phyloP scores from a whole-genome alignment of 2,797 vertebrate species.

The Hydrocynus forskahlii region DNA sequence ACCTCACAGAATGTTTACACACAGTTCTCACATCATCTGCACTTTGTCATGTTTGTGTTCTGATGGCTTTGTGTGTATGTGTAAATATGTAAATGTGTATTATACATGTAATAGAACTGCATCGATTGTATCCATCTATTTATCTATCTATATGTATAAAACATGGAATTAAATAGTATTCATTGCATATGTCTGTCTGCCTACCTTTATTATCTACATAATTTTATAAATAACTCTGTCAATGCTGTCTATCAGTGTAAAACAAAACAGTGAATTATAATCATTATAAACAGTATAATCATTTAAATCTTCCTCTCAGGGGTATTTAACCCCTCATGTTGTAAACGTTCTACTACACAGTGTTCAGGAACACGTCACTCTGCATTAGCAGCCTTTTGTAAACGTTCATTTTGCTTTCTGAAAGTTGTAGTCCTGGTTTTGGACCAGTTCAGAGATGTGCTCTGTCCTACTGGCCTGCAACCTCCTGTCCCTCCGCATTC shows the following conservation, averaged over 20 bases:
- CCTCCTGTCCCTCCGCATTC: slow-evolving; percentile 71
- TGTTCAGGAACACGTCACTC: background rate
- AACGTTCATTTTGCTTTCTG: background rate
- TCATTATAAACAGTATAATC: no score
- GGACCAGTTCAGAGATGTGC: slow-evolving; percentile 36
- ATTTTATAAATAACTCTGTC: no score
- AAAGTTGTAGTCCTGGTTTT: background rate
- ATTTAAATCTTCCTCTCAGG: background rate
- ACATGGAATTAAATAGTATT: no score
- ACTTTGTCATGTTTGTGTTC: background rate
- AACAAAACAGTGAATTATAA: no score
- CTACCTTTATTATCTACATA: no score
- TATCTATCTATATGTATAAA: background rate
- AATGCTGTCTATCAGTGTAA: no score
- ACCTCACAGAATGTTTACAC: background rate
- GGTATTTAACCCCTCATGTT: background rate
- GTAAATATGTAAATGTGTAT: background rate
- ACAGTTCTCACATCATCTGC: background rate
- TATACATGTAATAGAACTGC: no score
- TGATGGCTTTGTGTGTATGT: background rate
- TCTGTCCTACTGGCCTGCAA: slow-evolving; percentile 71
- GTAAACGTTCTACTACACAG: background rate
- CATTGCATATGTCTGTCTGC: no score
- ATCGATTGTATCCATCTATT: background rate
- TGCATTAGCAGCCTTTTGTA: background rate